A percentile compares a stretch with the other conserved stretches of the same genome.
Conservation (phyloP, 2,888 invertebrate species). For the Chrysolina haemoptera region DNA sequence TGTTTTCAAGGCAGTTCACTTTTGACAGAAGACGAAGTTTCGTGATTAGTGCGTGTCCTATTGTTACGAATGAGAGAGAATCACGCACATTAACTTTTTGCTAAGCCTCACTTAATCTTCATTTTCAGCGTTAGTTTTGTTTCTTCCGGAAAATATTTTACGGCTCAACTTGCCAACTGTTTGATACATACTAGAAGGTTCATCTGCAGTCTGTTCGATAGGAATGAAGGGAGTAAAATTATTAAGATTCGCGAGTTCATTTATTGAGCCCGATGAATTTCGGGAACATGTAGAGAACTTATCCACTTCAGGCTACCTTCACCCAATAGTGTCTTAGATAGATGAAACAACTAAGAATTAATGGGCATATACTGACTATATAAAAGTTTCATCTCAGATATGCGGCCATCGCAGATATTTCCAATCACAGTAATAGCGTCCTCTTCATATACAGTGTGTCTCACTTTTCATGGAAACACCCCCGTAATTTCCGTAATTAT, state of each 20-base stretch:
- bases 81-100: constrained; percentile 40
- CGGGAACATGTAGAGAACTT: no score
- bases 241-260: neutral
- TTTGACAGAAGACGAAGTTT: neutral
- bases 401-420: no score
- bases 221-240: neutral
- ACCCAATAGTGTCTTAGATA: no score
- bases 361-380: no score
- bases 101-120: constrained; percentile 35
- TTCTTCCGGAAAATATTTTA: constrained; percentile 37
- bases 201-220: neutral
- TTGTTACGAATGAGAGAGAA: constrained; percentile 31
- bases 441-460: no score
- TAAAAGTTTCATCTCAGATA: no score
- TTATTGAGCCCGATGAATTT: no score
- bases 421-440: no score
- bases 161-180: constrained; percentile 28
- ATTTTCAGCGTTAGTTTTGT: constrained; percentile 37
- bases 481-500: no score
- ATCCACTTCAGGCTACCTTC: no score
- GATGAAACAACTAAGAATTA: no score
- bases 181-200: neutral
- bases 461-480: no score
- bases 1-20: neutral
- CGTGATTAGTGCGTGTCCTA: constrained; percentile 31